These are phyloP conservation scores for Leptura quadrifasciata DNA, from an alignment of 2,888 invertebrate species.

Conservation along the genomic window DNA sequence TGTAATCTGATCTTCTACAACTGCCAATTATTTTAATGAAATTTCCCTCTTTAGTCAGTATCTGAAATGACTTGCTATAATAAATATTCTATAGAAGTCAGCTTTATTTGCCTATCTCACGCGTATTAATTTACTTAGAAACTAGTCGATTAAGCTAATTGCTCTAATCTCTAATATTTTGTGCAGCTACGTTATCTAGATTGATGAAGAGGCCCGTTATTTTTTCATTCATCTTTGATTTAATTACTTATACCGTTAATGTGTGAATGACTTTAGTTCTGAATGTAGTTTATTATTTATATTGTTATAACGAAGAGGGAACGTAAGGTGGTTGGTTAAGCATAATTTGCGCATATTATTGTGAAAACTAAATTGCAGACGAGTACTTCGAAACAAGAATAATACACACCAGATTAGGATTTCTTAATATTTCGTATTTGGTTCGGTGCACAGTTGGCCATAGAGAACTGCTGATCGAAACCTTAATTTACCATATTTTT, in stretches of 20 bases:
- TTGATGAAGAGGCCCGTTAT: neutral
- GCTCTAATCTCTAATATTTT: constrained; percentile 6
- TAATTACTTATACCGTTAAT: neutral
- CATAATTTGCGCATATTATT: too few relatives aligned
- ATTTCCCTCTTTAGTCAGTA: constrained; percentile 49
- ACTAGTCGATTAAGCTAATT: constrained; percentile 17
- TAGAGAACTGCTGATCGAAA: too few relatives aligned
- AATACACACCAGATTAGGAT: too few relatives aligned
- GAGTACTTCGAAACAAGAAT: too few relatives aligned
- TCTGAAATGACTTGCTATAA: constrained; percentile 22
- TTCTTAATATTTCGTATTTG: too few relatives aligned
- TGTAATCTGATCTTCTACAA: constrained; percentile 53
- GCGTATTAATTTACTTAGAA: constrained; percentile 46
- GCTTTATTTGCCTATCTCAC: constrained; percentile 50
- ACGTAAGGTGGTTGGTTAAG: too few relatives aligned
- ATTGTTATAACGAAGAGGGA: too few relatives aligned
- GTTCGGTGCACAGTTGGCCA: too few relatives aligned
- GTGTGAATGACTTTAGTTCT: neutral
- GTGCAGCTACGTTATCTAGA: neutral
- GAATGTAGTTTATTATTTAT: neutral
- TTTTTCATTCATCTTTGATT: neutral
- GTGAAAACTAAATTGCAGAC: too few relatives aligned
- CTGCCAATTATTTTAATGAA: constrained; percentile 58
- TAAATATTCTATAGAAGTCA: constrained; percentile 34
- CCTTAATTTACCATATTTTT: too few relatives aligned